Evolutionary conservation across 1,140 invertebrate genomes (phyloP).

Genomic region (Drosophila yakuba): DNA sequence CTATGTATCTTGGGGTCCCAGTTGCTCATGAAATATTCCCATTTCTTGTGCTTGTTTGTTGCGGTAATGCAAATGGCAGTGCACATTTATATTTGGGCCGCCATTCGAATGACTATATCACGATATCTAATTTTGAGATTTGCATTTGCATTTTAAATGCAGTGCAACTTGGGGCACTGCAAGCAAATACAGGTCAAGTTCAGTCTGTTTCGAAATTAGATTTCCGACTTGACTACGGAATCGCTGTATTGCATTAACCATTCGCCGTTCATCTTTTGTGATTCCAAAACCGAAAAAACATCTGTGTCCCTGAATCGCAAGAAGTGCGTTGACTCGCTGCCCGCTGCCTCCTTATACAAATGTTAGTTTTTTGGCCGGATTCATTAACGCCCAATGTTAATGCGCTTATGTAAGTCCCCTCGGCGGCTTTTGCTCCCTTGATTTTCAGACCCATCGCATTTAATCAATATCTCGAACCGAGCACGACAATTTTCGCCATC

Average conservation of each 20-base stretch:
- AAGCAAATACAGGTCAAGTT: constrained; percentile 30
- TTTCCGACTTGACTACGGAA: constrained; percentile 21
- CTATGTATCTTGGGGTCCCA: too few species aligned
- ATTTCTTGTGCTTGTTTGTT: neutral
- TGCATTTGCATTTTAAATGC: constrained; percentile 49
- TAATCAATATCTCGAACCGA: constrained; percentile 64
- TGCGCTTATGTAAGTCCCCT: constrained; percentile 36
- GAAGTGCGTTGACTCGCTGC: constrained; percentile 14
- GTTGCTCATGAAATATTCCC: neutral
- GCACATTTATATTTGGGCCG: neutral
- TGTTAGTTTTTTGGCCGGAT: constrained; percentile 39
- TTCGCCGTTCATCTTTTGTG: neutral
- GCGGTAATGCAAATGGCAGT: neutral
- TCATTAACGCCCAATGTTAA: constrained; percentile 58
- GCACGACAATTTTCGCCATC: constrained; percentile 54
- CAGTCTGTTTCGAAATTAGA: constrained; percentile 24
- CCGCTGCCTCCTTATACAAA: constrained; percentile 10
- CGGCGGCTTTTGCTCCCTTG: neutral
- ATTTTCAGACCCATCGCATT: constrained; percentile 18
- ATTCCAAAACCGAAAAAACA: neutral
- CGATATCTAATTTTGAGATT: constrained; percentile 6
- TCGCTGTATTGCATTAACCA: constrained; percentile 12
- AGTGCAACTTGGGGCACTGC: constrained; percentile 2
- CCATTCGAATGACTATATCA: neutral
- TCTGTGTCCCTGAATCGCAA: constrained; percentile 11